Base-by-base conservation (phyloP, 2,888 invertebrate species). In the Branchellion lobata region DNA sequence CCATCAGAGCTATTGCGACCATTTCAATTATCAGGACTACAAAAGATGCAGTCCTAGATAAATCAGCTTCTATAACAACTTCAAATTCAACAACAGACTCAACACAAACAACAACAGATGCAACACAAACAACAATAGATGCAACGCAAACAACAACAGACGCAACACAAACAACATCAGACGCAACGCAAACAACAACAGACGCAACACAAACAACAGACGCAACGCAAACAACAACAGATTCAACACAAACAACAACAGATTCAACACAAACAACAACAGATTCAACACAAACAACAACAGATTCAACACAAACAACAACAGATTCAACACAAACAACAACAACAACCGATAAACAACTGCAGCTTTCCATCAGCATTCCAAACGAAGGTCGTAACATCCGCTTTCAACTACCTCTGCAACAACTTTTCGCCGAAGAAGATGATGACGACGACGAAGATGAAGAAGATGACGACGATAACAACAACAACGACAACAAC, bases 301-400 rank as follows among this genome's bases (percentile, higher is more conserved):
- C 65, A 29, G n/a, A n/a, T n/a, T n/a, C 65, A 65, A 65, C 65
- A 65, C n/a, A 5, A 65, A 27, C 29, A 29, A 29, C 65, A 65
- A 65, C 65, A 65, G 5, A 5, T 8, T 11, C 65, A 29, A 27
- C 65, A 65, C 65, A 3, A 5, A 65, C 65, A 65, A 65, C 65
- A 65, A 65, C 65, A 29, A 77, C 53, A 65, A 34, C 27, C 27
- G 77, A 77, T n/a, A 61, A 77, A 77, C 61, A 21, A 0, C 24
- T 77, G n/a, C 33, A 61, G 18, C 77, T 77, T n/a, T 65, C 77
- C n/a, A 65, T 77, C n/a, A 77, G 57, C 65, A 77, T 77, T 65
- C 65, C 77, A 65, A 34, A 77, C 61, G 27, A n/a, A 31, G 29
- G 27, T 24, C 53, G 31, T 33, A n/a, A 21, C 61, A n/a, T 65